Base-by-base conservation (phyloP, 2,888 invertebrate species). In the Steinernema scapterisci region DNA sequence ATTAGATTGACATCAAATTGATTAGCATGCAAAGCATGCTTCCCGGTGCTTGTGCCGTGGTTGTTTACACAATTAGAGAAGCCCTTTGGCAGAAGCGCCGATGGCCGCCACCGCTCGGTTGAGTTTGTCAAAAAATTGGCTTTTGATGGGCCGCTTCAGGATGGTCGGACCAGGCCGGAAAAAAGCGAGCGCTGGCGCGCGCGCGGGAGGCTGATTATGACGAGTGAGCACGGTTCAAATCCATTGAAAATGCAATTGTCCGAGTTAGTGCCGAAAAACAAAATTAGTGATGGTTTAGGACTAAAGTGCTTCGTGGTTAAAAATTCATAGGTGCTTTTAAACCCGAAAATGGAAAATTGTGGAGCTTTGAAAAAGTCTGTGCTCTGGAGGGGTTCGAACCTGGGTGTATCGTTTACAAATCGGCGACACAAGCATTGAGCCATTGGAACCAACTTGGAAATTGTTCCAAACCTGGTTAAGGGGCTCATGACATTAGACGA, bases 1-100 rank as follows among this genome's bases (percentile, higher is more conserved):
- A 48, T n/a, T 38, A 48, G 19, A 48, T 16, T 48, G 48, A 48
- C 48, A 48, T 48, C 48, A 16, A 19, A 48, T 19, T 54, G 54
- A 54, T 54, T 54, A 25, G 54, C 54, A 54, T 54, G 54, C 54
- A 54, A 54, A 54, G 54, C 23, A 16, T 16, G 54, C 54, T 6
- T 21, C 38, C 38, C 38, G 38, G 38, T 38, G 38, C 38, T 38
- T 38, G 38, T 38, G 38, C 31, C 6, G 63, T 11, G 31, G 31
- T 31, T 63, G 63, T 63, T 63, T 63, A 31, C 63, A n/a, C 63
- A 63, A 63, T 63, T 63, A 63, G 63, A 27, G 63, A 63, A 63
- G 31, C 63, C 51, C 54, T 19, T 54, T 54, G 54, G 54, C 63
- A 25, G 16, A 9, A 38, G 38, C 38, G 38, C 38, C 38, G 38